phyloP scores from a whole-genome alignment of 2,113 vertebrate species.

The Brachypodius melanocephalos region DNA sequence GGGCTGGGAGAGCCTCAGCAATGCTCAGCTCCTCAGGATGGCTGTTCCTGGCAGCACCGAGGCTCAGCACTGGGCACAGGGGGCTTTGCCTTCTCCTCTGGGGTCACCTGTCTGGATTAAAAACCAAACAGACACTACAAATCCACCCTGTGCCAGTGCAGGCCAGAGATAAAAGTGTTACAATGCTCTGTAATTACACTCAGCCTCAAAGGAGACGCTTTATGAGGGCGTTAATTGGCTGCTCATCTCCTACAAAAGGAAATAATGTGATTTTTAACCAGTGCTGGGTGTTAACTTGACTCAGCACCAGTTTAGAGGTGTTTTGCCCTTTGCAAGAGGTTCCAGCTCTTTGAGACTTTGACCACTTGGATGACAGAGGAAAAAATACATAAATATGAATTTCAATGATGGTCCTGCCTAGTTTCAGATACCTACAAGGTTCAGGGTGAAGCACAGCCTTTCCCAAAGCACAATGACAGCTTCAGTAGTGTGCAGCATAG shows the following conservation, averaged over 20 bases:
- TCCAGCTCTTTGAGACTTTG: background rate
- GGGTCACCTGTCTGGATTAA: background rate
- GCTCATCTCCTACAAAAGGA: constrained; percentile 13
- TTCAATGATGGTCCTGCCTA: background rate
- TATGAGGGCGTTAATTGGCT: background rate
- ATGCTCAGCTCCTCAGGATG: background rate
- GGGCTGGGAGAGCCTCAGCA: background rate
- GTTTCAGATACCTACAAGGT: background rate
- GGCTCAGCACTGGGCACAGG: background rate
- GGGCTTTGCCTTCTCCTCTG: background rate
- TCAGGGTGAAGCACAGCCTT: background rate
- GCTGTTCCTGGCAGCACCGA: background rate
- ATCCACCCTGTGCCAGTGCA: background rate
- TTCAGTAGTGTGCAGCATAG: background rate
- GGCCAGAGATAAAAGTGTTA: background rate
- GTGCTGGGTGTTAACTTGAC: background rate
- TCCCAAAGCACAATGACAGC: background rate
- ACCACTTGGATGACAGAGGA: background rate
- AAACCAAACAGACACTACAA: background rate
- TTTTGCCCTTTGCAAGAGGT: background rate
- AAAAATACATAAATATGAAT: background rate
- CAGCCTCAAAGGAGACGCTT: background rate
- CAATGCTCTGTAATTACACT: background rate
- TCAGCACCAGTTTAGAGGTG: background rate
- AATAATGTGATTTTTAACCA: constrained; percentile 9